These are phyloP conservation scores for Vulpes lagopus DNA, from an alignment of 2,113 vertebrate genomes.

Conservation along the genomic window DNA sequence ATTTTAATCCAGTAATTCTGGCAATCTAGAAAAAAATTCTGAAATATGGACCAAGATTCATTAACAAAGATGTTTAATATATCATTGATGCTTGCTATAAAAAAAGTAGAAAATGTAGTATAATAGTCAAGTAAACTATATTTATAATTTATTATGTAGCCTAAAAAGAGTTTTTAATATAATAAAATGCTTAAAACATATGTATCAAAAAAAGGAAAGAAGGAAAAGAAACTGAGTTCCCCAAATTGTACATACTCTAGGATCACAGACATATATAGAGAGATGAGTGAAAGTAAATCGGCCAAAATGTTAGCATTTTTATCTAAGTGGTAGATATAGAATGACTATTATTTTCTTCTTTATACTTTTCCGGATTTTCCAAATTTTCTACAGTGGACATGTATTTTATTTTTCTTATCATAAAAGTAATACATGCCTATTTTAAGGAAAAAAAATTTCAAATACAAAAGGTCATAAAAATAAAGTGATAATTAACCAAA, in stretches of 20 bases:
- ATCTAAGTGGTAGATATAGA: neutral
- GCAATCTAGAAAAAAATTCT: neutral
- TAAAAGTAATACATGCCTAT: neutral
- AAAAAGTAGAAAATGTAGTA: neutral
- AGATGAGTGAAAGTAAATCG: neutral
- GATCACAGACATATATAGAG: neutral
- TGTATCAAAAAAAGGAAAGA: neutral
- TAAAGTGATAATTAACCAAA: neutral
- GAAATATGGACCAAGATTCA: neutral
- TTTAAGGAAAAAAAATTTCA: neutral
- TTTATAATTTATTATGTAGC: neutral
- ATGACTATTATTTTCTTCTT: neutral
- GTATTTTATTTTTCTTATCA: neutral
- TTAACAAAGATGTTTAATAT: neutral
- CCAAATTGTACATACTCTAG: neutral
- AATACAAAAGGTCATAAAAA: neutral
- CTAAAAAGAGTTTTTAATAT: neutral
- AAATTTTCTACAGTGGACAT: neutral
- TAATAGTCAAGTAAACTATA: neutral
- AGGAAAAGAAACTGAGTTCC: neutral
- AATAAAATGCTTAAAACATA: neutral
- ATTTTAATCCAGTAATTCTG: neutral
- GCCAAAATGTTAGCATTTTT: constrained; percentile 39
- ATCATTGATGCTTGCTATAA: neutral
- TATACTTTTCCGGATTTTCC: neutral